A percentile compares a stretch with the other conserved stretches of the same genome.
Conservation (phyloP, 2,888 invertebrate genomes). For the Caenorhabditis imperialis region DNA sequence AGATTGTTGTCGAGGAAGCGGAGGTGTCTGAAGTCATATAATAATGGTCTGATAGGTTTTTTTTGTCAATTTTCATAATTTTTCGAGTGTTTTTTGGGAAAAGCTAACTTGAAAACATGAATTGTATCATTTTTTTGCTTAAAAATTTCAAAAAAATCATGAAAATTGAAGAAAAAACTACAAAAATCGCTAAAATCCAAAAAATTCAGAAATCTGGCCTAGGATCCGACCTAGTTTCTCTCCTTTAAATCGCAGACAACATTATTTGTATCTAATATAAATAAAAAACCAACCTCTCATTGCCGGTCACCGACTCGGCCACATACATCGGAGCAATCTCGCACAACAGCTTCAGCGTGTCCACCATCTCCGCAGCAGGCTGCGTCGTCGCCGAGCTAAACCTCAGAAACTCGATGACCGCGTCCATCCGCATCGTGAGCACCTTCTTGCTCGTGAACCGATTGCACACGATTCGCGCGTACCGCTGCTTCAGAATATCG, state of each 20-base stretch:
- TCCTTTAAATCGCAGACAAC: too few species aligned
- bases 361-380: conserved; percentile 23
- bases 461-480: conserved; percentile 37
- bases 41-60: too few species aligned
- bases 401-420: conserved; percentile 30
- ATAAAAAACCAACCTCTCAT: conserved; percentile 26
- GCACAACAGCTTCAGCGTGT: conserved; percentile 36
- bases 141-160: too few species aligned
- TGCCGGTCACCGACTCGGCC: conserved; percentile 6
- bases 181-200: too few species aligned
- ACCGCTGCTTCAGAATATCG: conserved; percentile 17
- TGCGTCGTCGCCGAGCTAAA: conserved; percentile 27
- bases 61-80: too few species aligned
- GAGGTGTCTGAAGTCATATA: conserved; percentile 21
- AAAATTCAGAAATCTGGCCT: too few species aligned
- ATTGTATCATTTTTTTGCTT: too few species aligned
- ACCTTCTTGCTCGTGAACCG: conserved; percentile 34
- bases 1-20: conserved; percentile 44
- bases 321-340: conserved; percentile 38
- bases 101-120: too few species aligned
- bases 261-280: too few species aligned
- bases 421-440: conserved; percentile 37
- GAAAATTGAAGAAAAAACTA: too few species aligned
- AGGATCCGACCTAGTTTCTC: too few species aligned
- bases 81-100: too few species aligned